phyloP scores from a whole-genome alignment of 2,888 invertebrate species.

The Trachelus troglodyta region DNA sequence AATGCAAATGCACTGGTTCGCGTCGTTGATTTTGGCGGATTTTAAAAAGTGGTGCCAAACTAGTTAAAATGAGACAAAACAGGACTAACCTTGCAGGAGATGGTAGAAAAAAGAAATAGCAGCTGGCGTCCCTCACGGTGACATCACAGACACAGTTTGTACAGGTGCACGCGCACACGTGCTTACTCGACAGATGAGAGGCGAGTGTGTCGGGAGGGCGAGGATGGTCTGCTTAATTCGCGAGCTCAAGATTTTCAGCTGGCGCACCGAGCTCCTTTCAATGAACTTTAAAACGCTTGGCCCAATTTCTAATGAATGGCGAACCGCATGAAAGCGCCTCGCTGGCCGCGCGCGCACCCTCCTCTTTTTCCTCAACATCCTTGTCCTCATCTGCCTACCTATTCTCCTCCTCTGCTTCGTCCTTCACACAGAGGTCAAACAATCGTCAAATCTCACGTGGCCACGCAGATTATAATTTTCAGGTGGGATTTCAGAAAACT shows the following conservation, averaged over 20 bases:
- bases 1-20: not conserved
- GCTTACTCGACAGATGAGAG: not conserved
- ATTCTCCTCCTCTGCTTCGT: not conserved
- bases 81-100: too few relatives aligned
- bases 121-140: not conserved
- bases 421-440: not conserved
- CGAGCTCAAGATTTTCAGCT: slow-evolving; percentile 21
- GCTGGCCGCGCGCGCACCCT: slow-evolving; percentile 32
- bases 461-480: not conserved
- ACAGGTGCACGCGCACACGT: too few relatives aligned
- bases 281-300: slow-evolving; percentile 52
- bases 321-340: slow-evolving; percentile 43
- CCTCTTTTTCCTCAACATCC: slow-evolving; percentile 21
- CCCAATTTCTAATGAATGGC: slow-evolving; percentile 53
- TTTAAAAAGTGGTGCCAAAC: not conserved
- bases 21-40: not conserved
- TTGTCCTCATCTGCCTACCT: not conserved
- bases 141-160: too few relatives aligned
- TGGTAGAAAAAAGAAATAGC: too few relatives aligned
- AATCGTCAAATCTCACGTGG: not conserved
- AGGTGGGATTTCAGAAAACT: not conserved
- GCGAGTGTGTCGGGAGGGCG: not conserved
- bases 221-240: slow-evolving; percentile 22
- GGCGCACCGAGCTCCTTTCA: slow-evolving; percentile 33
- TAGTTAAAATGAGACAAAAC: too few relatives aligned